Evolutionary conservation across 2,888 invertebrate genomes (phyloP).

Genomic region (Cryptophagus acutangulus): DNA sequence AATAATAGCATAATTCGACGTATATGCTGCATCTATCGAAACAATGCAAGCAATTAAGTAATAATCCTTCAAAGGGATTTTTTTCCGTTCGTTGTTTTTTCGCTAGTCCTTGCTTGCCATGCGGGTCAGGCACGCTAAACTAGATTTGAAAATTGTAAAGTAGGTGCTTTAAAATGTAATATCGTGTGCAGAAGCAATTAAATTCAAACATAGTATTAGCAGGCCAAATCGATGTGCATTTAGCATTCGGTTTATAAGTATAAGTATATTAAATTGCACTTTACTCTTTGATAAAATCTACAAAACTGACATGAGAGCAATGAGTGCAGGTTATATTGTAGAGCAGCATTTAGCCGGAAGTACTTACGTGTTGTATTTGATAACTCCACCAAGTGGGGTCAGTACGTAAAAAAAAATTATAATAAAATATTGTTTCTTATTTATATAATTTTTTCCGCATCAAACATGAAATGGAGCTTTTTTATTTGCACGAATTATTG

Average conservation of each 20-base stretch:
- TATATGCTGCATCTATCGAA: no score
- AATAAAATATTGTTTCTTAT: slow-evolving; percentile 27
- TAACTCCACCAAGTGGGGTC: no score
- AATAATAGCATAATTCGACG: no score
- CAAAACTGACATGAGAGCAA: slow-evolving; percentile 30
- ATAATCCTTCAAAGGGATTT: background rate
- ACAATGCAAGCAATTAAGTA: no score
- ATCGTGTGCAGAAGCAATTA: slow-evolving; percentile 23
- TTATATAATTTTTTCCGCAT: slow-evolving; percentile 22
- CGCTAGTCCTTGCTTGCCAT: no score
- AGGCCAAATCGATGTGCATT: slow-evolving; percentile 26
- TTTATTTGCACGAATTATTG: no score
- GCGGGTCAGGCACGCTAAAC: no score
- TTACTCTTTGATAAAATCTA: slow-evolving; percentile 29
- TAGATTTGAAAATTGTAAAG: no score
- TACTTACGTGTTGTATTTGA: slow-evolving; percentile 30
- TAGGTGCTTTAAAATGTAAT: no score
- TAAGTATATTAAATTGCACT: slow-evolving; percentile 28
- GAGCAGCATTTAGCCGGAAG: slow-evolving; percentile 21
- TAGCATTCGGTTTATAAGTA: slow-evolving; percentile 26
- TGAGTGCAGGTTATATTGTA: slow-evolving; percentile 18
- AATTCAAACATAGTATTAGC: slow-evolving; percentile 14
- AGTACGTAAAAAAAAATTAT: slow-evolving; percentile 14
- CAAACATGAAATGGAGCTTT: no score
- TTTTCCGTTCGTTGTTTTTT: no score